Evolutionary conservation across 2,888 invertebrate genomes (phyloP).

Genomic region (Spodoptera littoralis): DNA sequence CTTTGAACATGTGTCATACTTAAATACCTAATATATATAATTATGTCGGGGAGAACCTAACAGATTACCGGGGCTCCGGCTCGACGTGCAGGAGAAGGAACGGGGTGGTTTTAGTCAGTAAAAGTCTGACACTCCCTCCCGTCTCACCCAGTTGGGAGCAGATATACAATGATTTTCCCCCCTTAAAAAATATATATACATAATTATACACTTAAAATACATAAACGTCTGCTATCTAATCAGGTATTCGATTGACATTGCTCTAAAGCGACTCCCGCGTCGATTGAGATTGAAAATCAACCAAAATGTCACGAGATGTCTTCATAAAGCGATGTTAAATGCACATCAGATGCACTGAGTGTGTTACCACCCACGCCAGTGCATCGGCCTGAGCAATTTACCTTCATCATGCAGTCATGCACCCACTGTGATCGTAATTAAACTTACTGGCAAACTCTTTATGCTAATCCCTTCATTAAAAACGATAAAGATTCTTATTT

Average conservation of each 20-base stretch:
- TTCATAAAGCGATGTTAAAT: conserved; percentile 28
- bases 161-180: no score
- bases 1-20: no score
- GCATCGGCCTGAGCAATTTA: conserved; percentile 54
- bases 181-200: no score
- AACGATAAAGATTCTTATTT: conserved; percentile 23
- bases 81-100: no score
- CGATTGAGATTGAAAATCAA: conserved; percentile 13
- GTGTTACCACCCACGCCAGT: conserved; percentile 56
- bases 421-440: conserved; percentile 68
- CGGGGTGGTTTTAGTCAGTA: no score
- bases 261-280: conserved; percentile 23
- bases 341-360: conserved; percentile 38
- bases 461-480: conserved; percentile 55
- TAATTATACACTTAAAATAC: no score
- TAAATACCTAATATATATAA: no score
- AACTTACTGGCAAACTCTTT: conserved; percentile 43
- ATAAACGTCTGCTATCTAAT: background rate
- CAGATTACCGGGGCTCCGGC: no score
- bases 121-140: no score
- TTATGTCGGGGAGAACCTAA: no score
- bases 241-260: conserved; percentile 23
- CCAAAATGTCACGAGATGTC: conserved; percentile 8
- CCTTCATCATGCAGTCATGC: conserved; percentile 64
- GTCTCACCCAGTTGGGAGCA: no score